phyloP scores from a whole-genome alignment of 1,140 invertebrate species.

The Lordiphosa collinella region DNA sequence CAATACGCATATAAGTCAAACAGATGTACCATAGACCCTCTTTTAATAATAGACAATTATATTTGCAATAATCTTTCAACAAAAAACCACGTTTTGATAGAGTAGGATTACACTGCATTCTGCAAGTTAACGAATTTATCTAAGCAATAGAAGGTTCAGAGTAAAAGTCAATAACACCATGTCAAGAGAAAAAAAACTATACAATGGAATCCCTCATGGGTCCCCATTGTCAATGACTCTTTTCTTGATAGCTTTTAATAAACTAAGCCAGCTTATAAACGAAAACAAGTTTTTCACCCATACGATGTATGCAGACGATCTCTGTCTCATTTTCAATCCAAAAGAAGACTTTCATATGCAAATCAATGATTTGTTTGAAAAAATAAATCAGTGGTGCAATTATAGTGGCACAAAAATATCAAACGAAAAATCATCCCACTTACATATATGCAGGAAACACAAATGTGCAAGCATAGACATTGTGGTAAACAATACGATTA shows the following conservation, averaged over 20 bases:
- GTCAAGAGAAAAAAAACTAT: background rate
- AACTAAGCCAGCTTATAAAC: constrained; percentile 1
- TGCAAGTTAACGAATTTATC: background rate
- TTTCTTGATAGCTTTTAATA: constrained; percentile 5
- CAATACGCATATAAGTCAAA: too few species aligned
- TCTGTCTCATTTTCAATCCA: constrained; percentile 1
- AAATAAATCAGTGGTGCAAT: constrained; percentile 4
- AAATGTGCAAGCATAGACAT: too few species aligned
- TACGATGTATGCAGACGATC: constrained; percentile 7
- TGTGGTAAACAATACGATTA: too few species aligned
- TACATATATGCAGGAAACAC: constrained; percentile 20
- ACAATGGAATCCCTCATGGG: constrained; percentile 12
- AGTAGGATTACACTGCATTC: background rate
- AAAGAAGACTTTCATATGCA: background rate
- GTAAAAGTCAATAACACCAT: constrained; percentile 7
- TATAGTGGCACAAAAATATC: constrained; percentile 10
- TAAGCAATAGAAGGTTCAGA: constrained; percentile 3
- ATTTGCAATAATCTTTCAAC: constrained; percentile 1
- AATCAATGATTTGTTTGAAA: background rate
- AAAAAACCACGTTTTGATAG: constrained; percentile 4
- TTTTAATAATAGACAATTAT: too few species aligned
- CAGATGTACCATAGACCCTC: too few species aligned
- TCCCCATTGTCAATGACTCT: background rate
- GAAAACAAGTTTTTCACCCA: constrained; percentile 8
- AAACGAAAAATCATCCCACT: constrained; percentile 3